Conservation (phyloP, 2,888 invertebrate genomes). For the Lithophane leautieri region DNA sequence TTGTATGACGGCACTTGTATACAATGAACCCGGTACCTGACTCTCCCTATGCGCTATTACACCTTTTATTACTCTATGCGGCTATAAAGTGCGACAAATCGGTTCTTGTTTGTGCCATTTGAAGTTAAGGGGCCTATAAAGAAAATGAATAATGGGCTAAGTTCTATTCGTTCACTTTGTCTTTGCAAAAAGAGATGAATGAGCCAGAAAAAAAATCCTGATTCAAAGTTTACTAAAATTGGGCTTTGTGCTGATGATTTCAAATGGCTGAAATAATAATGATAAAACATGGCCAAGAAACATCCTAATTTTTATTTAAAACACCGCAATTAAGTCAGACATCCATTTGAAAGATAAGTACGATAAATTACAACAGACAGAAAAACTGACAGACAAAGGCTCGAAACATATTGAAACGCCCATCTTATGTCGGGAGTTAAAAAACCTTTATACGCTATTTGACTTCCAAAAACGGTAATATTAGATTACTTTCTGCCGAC, state of each 20-base stretch:
- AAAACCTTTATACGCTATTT: slow-evolving; percentile 4
- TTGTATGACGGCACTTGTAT: slow-evolving; percentile 37
- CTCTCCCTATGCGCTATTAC: slow-evolving; percentile 49
- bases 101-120: slow-evolving; percentile 50
- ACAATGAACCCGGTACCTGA: slow-evolving; percentile 46
- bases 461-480: slow-evolving; percentile 22
- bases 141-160: slow-evolving; percentile 40
- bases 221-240: not conserved
- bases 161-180: slow-evolving; percentile 32
- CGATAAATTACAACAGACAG: not conserved
- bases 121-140: slow-evolving; percentile 37
- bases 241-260: not conserved
- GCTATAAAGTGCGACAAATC: slow-evolving; percentile 47
- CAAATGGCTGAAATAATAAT: not conserved
- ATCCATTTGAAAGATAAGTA: not conserved
- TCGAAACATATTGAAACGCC: not conserved
- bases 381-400: not conserved
- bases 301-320: not conserved
- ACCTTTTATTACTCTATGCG: slow-evolving; percentile 46
- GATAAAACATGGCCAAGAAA: not conserved
- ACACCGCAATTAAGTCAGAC: not conserved
- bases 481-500: slow-evolving; percentile 25
- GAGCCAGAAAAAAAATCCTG: not conserved
- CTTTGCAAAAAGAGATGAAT: slow-evolving; percentile 13
- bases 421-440: not conserved